Base-by-base conservation (phyloP, 1,140 invertebrate genomes). In the Brachionus plicatilis region DNA sequence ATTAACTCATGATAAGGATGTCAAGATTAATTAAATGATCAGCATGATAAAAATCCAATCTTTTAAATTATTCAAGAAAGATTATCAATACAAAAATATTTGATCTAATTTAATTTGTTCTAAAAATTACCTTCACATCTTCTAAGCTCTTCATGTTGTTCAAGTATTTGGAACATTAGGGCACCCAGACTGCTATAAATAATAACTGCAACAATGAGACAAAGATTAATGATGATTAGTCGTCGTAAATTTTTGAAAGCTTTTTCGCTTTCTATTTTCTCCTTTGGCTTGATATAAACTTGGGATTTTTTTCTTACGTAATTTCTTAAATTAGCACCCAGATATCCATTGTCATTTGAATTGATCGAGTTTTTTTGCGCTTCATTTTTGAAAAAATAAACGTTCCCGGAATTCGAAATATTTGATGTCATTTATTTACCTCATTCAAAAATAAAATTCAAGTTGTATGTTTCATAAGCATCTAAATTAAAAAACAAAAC, bases 111-210 rank as follows among this genome's bases (percentile, higher is more conserved):
- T 37, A 37, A 37, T 37, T 37, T 37, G 6, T 37, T 65, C 17
- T 24, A 3, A 65, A 65, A 1, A 37, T n/a, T 41, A 80, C 76
- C 76, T 82, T 82, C 79, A 17, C 79, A 82, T 27, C 11, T 27
- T 43, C 79, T 24, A 33, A 82, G 33, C 27, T 82, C 79, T 82
- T 82, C 79, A 17, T 65, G 53, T 65, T 65, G 50, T 33, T 82
- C 79, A 41, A 82, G 43, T 9, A 82, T 20, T 68, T 66, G 79
- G 27, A 82, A 82, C 79, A 82, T 82, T 9, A 82, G 41, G 7
- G 79, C 79, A 47, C 79, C 79, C 17, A 82, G 9, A 12, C 11
- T 65, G 7, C 29, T 27, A n/a, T 76, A 76, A 50, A 76, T 24
- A 27, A 76, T 33, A 76, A 76, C 72, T 27, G 43, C 72, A 37